A percentile compares a stretch with the other conserved stretches of the same genome.
Evolutionary conservation across 2,797 vertebrate genomes (phyloP).

Genomic region (Spea hammondii): DNA sequence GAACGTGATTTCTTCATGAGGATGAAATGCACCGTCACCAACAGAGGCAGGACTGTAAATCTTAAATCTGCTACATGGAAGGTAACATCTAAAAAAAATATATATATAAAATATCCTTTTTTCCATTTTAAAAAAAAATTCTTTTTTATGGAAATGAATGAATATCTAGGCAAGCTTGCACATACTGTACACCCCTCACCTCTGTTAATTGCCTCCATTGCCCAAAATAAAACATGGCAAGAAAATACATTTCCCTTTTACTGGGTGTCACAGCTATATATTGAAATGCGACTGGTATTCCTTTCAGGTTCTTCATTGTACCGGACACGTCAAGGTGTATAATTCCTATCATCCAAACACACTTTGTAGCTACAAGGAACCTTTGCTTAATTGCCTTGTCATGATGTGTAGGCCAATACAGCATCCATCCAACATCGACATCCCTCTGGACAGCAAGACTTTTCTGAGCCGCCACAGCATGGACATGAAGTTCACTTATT

Average conservation of each 20-base stretch:
- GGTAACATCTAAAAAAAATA: conserved; percentile 64
- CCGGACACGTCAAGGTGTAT: conserved; percentile 88
- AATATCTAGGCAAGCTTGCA: too few relatives aligned
- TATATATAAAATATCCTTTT: too few relatives aligned
- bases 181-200: too few relatives aligned
- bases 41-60: conserved; percentile 94
- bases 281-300: background rate
- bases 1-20: conserved; percentile 98
- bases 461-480: conserved; percentile 97
- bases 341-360: conserved; percentile 74
- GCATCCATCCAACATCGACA: conserved; percentile 93
- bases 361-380: conserved; percentile 86
- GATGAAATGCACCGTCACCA: conserved; percentile 99
- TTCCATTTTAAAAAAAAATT: too few relatives aligned
- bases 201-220: too few relatives aligned
- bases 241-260: too few relatives aligned
- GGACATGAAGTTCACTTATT: conserved; percentile 99
- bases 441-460: conserved; percentile 91
- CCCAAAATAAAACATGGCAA: too few relatives aligned
- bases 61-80: conserved; percentile 99
- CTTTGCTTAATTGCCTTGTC: conserved; percentile 87
- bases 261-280: background rate
- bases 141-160: too few relatives aligned
- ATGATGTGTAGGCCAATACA: conserved; percentile 94
- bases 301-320: conserved; percentile 91